Base-by-base conservation (phyloP, 2,888 invertebrate genomes). In the Stenurella melanura region DNA sequence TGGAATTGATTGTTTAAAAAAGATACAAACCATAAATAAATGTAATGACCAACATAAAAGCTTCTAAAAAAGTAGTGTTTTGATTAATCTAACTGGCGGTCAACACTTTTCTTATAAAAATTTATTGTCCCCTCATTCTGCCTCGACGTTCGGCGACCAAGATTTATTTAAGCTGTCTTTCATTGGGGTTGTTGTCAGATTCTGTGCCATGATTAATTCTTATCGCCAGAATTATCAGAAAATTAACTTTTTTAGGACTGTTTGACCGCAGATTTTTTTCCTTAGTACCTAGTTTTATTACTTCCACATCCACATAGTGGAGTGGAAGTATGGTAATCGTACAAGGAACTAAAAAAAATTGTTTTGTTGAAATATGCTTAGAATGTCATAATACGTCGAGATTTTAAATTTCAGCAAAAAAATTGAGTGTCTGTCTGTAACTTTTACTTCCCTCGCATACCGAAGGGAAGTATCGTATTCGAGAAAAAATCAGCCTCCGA, bases 91-190 rank as follows among this genome's bases (percentile, higher is more conserved):
- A 15, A 38, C 64, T 30, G 19, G 64, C 21, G 64, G 64, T 38
- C 64, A 64, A 38, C 64, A 42, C 64, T 64, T 72, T 72, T 72
- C 26, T 61, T 72, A 72, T 72, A 72, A 61, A 72, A 72, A 72
- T 72, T 63, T 63, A 72, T 72, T 72, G 63, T 72, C 72, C 26
- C 63, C 50, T 50, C 30, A 5, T 72, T 72, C 54, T 54, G 50
- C 30, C 30, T 54, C 63, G 63, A 61, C 61, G 50, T 61, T 57
- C 54, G 50, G n/a, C 34, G 63, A 72, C 72, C 54, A 61, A 63
- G 63, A 72, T 72, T 72, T 72, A 72, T 72, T 63, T 63, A 26
- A 61, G 63, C 72, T 63, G 63, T 72, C 61, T 26, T 19, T 61
- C 72, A 63, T 42, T 63, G 50, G 54, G 26, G 58, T 50, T 30